Evolutionary conservation across 2,797 vertebrate species (phyloP).

Genomic region (Anas acuta): DNA sequence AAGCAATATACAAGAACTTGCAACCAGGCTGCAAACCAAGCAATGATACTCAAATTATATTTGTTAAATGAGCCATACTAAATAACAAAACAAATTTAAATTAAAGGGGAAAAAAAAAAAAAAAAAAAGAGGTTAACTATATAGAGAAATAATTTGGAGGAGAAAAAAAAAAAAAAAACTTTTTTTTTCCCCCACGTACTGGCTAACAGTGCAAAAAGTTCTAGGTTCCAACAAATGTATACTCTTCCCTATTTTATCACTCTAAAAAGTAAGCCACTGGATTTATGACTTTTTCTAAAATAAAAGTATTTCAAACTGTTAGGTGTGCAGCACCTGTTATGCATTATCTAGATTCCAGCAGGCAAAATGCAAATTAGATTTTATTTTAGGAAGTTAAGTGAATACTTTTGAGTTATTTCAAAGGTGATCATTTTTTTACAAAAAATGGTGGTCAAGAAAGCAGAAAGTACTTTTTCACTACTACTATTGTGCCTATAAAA

Average conservation of each 20-base stretch:
- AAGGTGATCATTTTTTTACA: conserved; percentile 10
- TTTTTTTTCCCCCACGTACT: neutral
- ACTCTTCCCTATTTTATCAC: neutral
- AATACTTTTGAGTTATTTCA: conserved; percentile 11
- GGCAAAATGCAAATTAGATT: conserved; percentile 43
- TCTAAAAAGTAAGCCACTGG: conserved; percentile 22
- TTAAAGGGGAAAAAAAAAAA: no score
- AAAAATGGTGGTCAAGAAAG: conserved; percentile 11
- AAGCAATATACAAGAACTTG: conserved; percentile 46
- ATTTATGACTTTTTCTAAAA: neutral
- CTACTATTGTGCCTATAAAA: conserved; percentile 7
- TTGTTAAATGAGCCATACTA: neutral
- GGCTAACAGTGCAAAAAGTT: neutral
- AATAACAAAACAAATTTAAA: neutral
- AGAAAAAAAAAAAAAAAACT: neutral
- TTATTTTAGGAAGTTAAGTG: neutral
- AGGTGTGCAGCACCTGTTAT: conserved; percentile 26
- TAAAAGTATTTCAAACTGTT: neutral
- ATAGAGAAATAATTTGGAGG: neutral
- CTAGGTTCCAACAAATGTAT: neutral
- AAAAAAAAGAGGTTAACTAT: neutral
- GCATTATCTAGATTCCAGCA: conserved; percentile 8
- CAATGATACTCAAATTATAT: neutral
- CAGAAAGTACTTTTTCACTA: conserved; percentile 22
- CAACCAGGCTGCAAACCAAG: conserved; percentile 38